Conservation (phyloP, 2,888 invertebrate species). For the Euzophera pinguis region DNA sequence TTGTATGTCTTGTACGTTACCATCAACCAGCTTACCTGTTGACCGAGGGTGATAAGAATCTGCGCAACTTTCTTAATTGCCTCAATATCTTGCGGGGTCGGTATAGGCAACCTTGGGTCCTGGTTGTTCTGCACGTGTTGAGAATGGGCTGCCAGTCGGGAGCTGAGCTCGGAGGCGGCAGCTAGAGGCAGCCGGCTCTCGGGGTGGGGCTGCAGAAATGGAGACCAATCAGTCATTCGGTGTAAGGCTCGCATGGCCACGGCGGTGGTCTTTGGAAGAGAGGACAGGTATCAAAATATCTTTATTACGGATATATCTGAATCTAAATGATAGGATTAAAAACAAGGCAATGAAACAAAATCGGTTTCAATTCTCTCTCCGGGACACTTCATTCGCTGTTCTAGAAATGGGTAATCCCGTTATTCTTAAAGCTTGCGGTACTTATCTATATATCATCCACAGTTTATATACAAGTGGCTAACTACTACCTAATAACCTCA, state of each 20-base stretch:
- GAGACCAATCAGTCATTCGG: background rate
- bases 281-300: background rate
- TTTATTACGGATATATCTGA: no score
- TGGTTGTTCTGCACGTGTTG: constrained; percentile 27
- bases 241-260: background rate
- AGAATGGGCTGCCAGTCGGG: constrained; percentile 34
- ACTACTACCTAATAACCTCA: no score
- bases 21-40: constrained; percentile 47
- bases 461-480: no score
- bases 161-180: constrained; percentile 36
- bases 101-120: constrained; percentile 36
- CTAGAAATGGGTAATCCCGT: no score
- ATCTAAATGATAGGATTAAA: no score
- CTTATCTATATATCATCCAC: no score
- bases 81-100: constrained; percentile 53
- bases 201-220: constrained; percentile 1
- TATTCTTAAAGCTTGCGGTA: no score
- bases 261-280: background rate
- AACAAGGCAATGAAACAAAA: no score
- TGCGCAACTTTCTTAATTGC: constrained; percentile 65
- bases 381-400: no score
- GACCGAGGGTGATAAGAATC: constrained; percentile 59
- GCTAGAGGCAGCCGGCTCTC: constrained; percentile 28
- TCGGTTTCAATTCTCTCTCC: no score
- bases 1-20: no score